Conservation (phyloP, 2,113 vertebrate genomes). For the Heliornis fulica region DNA sequence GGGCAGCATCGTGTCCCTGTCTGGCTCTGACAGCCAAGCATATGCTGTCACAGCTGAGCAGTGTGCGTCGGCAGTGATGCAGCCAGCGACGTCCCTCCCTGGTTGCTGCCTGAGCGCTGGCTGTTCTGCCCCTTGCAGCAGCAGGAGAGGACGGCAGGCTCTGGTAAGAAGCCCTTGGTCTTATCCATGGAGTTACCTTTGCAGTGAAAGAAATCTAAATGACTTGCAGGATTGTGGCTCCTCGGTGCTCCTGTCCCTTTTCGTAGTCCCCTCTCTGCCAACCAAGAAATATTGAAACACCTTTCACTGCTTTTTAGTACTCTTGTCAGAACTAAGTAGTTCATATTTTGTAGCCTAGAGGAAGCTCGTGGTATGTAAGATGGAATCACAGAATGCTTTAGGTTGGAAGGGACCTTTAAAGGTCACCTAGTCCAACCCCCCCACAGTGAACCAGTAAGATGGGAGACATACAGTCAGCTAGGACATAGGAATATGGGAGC, state of each 20-base stretch:
- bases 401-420: too few species aligned
- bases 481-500: background rate
- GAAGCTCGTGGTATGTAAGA: background rate
- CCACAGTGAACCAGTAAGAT: too few species aligned
- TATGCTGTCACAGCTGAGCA: conserved; percentile 7
- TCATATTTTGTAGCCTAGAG: background rate
- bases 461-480: background rate
- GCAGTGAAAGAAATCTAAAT: background rate
- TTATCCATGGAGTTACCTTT: background rate
- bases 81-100: background rate
- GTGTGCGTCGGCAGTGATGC: background rate
- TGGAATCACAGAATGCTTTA: too few species aligned
- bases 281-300: background rate
- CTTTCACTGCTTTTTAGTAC: background rate
- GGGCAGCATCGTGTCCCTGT: background rate
- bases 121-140: background rate
- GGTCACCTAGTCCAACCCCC: too few species aligned
- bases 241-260: background rate
- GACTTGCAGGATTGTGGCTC: background rate
- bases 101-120: background rate
- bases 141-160: background rate
- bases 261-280: background rate
- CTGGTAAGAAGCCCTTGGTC: background rate
- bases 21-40: background rate
- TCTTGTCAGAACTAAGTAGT: background rate